A percentile compares a stretch with the other conserved stretches of the same genome.
phyloP scores from a whole-genome alignment of 2,113 vertebrate species.

The Microcebus tavaratra region DNA sequence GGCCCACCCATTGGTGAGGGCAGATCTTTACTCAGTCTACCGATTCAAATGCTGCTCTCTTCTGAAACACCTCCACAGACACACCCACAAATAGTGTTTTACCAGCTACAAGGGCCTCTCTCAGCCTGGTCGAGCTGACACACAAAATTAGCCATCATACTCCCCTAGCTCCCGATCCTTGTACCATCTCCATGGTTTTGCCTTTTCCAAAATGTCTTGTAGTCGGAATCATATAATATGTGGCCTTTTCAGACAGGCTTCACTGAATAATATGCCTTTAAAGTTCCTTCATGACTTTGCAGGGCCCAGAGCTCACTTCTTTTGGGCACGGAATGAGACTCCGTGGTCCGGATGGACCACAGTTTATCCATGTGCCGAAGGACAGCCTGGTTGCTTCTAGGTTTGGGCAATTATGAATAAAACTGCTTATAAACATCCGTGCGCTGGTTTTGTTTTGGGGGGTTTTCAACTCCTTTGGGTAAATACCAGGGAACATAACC shows the following conservation, averaged over 20 bases:
- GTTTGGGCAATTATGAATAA: not conserved
- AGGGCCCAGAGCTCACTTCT: not conserved
- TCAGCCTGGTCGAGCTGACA: not conserved
- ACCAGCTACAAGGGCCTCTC: not conserved
- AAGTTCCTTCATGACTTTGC: not conserved
- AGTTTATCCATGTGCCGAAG: not conserved
- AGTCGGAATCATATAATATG: not conserved
- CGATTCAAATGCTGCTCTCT: not conserved
- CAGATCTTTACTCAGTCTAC: not conserved
- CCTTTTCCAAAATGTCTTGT: not conserved
- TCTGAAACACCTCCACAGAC: not conserved
- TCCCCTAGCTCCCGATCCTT: not conserved
- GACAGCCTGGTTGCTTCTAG: not conserved
- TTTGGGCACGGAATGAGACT: not conserved
- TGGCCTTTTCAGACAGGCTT: not conserved
- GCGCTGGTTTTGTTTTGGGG: not conserved
- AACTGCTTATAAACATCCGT: not conserved
- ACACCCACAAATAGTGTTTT: not conserved
- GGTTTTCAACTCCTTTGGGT: not conserved
- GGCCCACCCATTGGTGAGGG: not conserved
- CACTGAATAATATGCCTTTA: too few species aligned
- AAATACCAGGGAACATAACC: too few species aligned
- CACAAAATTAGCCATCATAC: not conserved
- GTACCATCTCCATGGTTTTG: not conserved
- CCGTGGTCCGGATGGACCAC: not conserved